Conservation (phyloP, 2,113 vertebrate genomes). For the Panurus biarmicus region DNA sequence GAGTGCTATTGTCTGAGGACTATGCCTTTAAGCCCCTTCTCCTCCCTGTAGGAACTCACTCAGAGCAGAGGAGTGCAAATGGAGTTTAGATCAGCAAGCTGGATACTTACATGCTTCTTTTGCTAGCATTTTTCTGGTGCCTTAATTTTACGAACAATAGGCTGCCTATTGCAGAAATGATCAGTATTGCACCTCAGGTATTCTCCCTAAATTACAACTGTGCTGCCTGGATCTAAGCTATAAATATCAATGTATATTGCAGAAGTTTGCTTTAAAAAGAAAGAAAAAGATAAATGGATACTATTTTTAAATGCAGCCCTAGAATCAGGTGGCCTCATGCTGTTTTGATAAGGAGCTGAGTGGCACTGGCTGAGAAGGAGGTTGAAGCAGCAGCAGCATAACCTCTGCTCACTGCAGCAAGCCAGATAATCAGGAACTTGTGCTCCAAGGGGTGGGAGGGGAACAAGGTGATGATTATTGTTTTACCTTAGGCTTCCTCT, state of each 20-base stretch:
- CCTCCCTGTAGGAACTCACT: slow-evolving; percentile 42
- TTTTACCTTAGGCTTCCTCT: slow-evolving; percentile 11
- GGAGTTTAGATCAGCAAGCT: neutral
- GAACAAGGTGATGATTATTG: slow-evolving; percentile 37
- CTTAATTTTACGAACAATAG: neutral
- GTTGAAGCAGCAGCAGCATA: neutral
- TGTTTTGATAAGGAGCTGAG: slow-evolving; percentile 30
- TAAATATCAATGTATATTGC: slow-evolving; percentile 16
- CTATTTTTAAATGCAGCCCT: slow-evolving; percentile 41
- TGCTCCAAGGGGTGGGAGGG: neutral
- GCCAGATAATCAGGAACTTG: neutral
- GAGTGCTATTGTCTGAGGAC: slow-evolving; percentile 39
- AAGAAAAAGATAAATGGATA: neutral
- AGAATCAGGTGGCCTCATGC: slow-evolving; percentile 18
- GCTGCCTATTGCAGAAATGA: slow-evolving; percentile 2
- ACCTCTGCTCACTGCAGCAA: neutral
- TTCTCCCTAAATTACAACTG: slow-evolving; percentile 15
- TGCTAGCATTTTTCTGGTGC: neutral
- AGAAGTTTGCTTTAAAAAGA: slow-evolving; percentile 6
- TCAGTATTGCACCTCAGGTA: neutral
- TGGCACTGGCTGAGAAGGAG: slow-evolving; percentile 17
- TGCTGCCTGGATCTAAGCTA: neutral
- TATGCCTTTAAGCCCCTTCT: slow-evolving; percentile 39
- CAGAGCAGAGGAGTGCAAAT: neutral
- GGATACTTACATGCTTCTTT: neutral